phyloP scores from a whole-genome alignment of 2,113 vertebrate species.

The Procavia capensis region DNA sequence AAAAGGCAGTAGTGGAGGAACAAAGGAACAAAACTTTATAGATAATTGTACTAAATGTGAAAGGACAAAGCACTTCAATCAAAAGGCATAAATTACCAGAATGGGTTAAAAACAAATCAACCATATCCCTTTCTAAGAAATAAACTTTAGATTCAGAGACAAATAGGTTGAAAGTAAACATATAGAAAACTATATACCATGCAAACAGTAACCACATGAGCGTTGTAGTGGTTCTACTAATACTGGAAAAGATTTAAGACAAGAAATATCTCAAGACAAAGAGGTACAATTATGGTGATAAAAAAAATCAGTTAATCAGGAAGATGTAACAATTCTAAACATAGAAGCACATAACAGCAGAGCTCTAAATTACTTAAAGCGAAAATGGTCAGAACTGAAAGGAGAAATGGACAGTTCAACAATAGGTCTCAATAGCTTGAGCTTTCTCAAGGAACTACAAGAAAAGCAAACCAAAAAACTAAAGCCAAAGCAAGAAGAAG shows the following conservation, averaged over 20 bases:
- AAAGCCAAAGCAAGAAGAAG: not conserved
- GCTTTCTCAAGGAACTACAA: not conserved
- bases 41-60: not conserved
- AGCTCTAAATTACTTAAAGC: not conserved
- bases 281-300: not conserved
- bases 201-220: not conserved
- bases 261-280: not conserved
- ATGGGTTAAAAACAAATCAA: not conserved
- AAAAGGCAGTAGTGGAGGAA: not conserved
- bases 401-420: not conserved
- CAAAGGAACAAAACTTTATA: not conserved
- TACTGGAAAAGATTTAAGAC: not conserved
- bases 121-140: not conserved
- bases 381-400: constrained; percentile 32
- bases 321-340: not conserved
- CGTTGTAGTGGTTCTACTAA: not conserved
- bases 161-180: not conserved
- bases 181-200: not conserved
- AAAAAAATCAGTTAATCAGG: not conserved
- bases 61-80: not conserved
- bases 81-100: not conserved
- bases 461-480: not conserved
- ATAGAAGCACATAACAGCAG: not conserved
- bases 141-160: not conserved
- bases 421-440: not conserved